A percentile compares a stretch with the other conserved stretches of the same genome.
Evolutionary conservation across 2,888 invertebrate genomes (phyloP).

Genomic region (Apoda limacodes): DNA sequence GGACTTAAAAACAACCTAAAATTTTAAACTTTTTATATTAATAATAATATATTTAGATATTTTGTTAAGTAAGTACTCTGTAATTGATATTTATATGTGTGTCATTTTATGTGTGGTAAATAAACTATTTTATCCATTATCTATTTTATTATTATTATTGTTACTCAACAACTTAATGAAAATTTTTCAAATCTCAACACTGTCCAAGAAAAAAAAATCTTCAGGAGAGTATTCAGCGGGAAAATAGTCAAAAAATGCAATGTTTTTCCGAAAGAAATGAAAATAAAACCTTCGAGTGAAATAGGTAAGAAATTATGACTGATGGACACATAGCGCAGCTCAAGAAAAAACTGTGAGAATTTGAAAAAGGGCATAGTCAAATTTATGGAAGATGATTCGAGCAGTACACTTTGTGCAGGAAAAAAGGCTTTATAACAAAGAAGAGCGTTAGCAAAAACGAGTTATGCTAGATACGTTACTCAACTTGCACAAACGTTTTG

Average conservation of each 20-base stretch:
- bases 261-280: slow-evolving; percentile 9
- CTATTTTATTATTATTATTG: too few species aligned
- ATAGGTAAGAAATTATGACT: slow-evolving; percentile 9
- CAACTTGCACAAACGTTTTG: slow-evolving; percentile 9
- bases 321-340: slow-evolving; percentile 7
- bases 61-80: too few species aligned
- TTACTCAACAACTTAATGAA: slow-evolving; percentile 14
- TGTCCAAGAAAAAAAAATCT: slow-evolving; percentile 11
- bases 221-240: slow-evolving; percentile 9
- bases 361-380: slow-evolving; percentile 6
- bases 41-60: too few species aligned
- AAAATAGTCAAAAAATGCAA: slow-evolving; percentile 11
- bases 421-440: slow-evolving; percentile 11
- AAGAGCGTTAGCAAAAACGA: slow-evolving; percentile 14
- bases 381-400: slow-evolving; percentile 11
- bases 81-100: too few species aligned
- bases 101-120: too few species aligned
- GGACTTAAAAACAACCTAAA: too few species aligned
- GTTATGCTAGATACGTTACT: slow-evolving; percentile 13
- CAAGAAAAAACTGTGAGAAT: slow-evolving; percentile 3
- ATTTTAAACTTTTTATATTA: too few species aligned
- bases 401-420: slow-evolving; percentile 11
- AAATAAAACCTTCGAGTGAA: slow-evolving; percentile 12
- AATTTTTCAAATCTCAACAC: slow-evolving; percentile 8
- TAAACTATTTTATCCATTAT: too few species aligned